Evolutionary conservation across 1,140 invertebrate genomes (phyloP), one percentile per base, ranked within the genome.

Genomic region (Caenorhabditis brenneri): DNA sequence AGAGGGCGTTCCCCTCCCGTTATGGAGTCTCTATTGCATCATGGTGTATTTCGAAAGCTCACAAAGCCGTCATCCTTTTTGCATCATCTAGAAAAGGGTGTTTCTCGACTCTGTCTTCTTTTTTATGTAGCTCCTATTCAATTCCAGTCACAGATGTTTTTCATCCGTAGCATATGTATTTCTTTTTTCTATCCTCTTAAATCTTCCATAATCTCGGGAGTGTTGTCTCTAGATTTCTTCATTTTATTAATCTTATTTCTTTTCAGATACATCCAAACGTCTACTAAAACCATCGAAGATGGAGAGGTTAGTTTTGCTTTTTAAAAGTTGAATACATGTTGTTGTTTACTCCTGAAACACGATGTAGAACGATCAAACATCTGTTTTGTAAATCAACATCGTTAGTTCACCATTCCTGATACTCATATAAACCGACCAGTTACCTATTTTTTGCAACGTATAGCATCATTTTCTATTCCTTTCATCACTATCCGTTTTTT

Each of bases 11-110:
- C 53, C n/a, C 9, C 10, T 55, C 53, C 53, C 7, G 22, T 27
- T 55, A 55, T 55, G 53, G 53, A 55, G 29, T 65, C 65, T 42
- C n/a, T 27, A 46, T 74, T 74, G 65, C 65, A 74, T 74, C 65
- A 74, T 74, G 15, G n/a, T 24, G 36, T 74, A 74, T 74, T 74
- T 74, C 65, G 65, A 74, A 39, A 74, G 33, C 65, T 42, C 65
- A 42, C 65, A 39, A n/a, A 42, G 58, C 27, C 65, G 36, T 74
- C 65, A 74, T 74, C 58, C 31, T 15, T 33, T 60, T 65, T 65
- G 58, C 58, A 65, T 65, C 58, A 65, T 65, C 53, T 27, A 55
- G 49, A 51, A 51, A n/a, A n/a, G 53, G 53, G 53, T 55, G 24
- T 55, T 55, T 55, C 24, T 55, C 53, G 24, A n/a, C 48, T 19